Conservation (phyloP, 2,797 vertebrate species). For the Eurystomus glaucurus region DNA sequence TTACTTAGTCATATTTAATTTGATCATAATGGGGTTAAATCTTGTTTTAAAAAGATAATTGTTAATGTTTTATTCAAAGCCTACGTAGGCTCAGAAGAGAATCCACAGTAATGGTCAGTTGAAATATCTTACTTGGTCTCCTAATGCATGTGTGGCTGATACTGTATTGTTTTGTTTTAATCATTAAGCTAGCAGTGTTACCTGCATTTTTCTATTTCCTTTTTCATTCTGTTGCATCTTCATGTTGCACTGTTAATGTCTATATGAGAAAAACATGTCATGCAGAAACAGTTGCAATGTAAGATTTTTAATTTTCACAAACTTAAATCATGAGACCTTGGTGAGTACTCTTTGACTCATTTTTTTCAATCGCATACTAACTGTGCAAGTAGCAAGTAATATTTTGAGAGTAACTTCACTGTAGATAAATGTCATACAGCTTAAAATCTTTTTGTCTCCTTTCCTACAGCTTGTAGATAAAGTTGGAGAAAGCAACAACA, state of each 20-base stretch:
- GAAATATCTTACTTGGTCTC: constrained; percentile 87
- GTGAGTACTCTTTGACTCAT: constrained; percentile 75
- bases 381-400: constrained; percentile 58
- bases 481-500: constrained; percentile 96
- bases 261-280: constrained; percentile 77
- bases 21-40: constrained; percentile 81
- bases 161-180: constrained; percentile 76
- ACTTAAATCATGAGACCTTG: constrained; percentile 58
- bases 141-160: constrained; percentile 86
- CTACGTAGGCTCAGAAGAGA: constrained; percentile 93
- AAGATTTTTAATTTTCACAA: constrained; percentile 50
- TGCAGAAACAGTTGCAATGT: constrained; percentile 70
- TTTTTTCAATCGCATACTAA: constrained; percentile 67
- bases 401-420: constrained; percentile 33
- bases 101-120: constrained; percentile 94
- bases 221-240: constrained; percentile 82
- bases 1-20: constrained; percentile 60
- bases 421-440: background rate
- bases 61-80: constrained; percentile 90
- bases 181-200: constrained; percentile 78
- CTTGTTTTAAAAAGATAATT: constrained; percentile 79
- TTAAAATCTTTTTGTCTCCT: constrained; percentile 64
- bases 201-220: constrained; percentile 79
- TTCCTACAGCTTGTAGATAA: constrained; percentile 93
- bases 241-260: constrained; percentile 80